phyloP scores from a whole-genome alignment of 2,113 vertebrate genomes.

The Oryzias celebensis region DNA sequence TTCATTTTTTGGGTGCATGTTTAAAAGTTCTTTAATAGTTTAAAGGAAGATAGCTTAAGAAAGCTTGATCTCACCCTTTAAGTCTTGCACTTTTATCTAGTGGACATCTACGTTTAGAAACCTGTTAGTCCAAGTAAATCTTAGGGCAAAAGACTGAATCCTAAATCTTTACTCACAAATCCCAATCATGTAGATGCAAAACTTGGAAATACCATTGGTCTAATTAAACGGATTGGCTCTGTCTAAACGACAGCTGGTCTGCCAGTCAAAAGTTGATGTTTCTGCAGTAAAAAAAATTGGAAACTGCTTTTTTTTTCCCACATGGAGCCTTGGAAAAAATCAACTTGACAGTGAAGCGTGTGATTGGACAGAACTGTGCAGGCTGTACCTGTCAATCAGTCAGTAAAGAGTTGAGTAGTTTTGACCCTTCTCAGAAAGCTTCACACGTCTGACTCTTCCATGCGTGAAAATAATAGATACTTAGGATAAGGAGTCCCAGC shows the following conservation, averaged over 20 bases:
- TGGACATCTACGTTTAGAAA: constrained; percentile 41
- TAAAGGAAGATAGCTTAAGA: background rate
- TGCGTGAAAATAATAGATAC: constrained; percentile 72
- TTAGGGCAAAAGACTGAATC: constrained; percentile 53
- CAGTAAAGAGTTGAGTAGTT: constrained; percentile 63
- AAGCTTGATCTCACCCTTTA: constrained; percentile 12
- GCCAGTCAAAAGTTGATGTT: constrained; percentile 70
- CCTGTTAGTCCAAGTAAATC: constrained; percentile 44
- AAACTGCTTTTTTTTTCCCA: constrained; percentile 46
- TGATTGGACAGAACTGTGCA: constrained; percentile 68
- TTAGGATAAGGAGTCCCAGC: constrained; percentile 61
- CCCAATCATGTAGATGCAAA: constrained; percentile 63
- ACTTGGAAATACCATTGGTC: constrained; percentile 54
- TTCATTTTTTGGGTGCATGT: no score
- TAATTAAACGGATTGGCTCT: constrained; percentile 73
- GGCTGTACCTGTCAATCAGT: constrained; percentile 73
- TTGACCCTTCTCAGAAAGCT: constrained; percentile 48
- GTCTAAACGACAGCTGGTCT: constrained; percentile 56
- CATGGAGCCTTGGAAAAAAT: constrained; percentile 50
- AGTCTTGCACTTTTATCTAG: constrained; percentile 16
- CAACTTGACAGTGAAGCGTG: constrained; percentile 69
- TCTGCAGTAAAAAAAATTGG: constrained; percentile 53
- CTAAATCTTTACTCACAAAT: constrained; percentile 65
- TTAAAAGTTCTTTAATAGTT: background rate
- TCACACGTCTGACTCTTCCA: constrained; percentile 47